Evolutionary conservation across 2,888 invertebrate species (phyloP), one percentile per base, ranked within the genome.

Genomic region (Plagiodera versicolora): DNA sequence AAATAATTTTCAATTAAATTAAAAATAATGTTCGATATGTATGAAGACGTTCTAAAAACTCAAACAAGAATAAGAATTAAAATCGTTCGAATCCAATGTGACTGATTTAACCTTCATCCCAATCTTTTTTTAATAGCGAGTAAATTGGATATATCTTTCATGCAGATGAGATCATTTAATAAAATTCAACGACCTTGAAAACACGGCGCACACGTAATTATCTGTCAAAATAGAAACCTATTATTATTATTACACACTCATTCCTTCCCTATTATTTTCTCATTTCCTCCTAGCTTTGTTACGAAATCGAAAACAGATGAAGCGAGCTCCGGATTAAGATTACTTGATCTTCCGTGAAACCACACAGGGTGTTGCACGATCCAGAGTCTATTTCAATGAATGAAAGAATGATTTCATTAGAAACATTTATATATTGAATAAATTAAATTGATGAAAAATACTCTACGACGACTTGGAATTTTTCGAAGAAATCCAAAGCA

Each of bases 221-320:
- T 39, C 16, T 35, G 45, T 53, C 53, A 18, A 44, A 53, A 51
- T 44, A 53, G 53, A 53, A 53, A 44, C 53, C 53, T 14, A 44
- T 53, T 53, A 53, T 53, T 45, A 57, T 35, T 57, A 20, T 51
- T 35, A 58, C 44, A 50, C 35, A 51, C 30, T 46, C 45, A 58
- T 46, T 58, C 46, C 14, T 52, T 50, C 35, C 16, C 35, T 17
- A 50, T 58, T 57, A 58, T 58, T 58, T 52, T 17, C 18, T 52
- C 19, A 46, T 32, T 58, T 58, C 58, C 51, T 50, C 10, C 28
- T 20, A 11, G 20, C 35, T 20, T 52, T 52, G n/a, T 20, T 39
- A 24, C 35, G 11, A 28, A 51, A 58, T 58, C 46, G 51, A 45
- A 18, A 58, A 52, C 45, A 58, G 52, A 58, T 58, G 50, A 30